phyloP scores from a whole-genome alignment of 2,797 vertebrate species.

The Fringilla coelebs region DNA sequence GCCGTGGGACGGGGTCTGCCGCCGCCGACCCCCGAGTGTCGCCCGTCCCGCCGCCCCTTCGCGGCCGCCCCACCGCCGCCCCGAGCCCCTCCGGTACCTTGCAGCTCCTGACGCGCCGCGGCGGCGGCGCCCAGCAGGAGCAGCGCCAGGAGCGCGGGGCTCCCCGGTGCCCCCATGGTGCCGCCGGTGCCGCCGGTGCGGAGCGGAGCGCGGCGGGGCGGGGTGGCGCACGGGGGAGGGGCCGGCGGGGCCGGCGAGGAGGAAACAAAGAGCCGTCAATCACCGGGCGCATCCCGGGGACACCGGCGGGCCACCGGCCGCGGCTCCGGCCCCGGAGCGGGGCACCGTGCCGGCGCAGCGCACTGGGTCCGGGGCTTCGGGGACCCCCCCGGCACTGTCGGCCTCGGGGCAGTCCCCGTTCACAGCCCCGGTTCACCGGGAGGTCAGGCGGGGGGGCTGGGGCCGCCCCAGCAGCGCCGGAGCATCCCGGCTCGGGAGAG shows the following conservation, averaged over 20 bases:
- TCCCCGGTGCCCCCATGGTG: background rate
- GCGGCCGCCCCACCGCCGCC: background rate
- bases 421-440: background rate
- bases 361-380: background rate
- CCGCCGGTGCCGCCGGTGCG: slow-evolving; percentile 42
- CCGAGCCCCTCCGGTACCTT: slow-evolving; percentile 65
- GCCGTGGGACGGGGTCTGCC: background rate
- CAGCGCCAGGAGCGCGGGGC: slow-evolving; percentile 38
- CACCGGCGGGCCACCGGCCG: background rate
- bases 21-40: background rate
- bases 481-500: background rate
- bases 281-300: slow-evolving; percentile 42
- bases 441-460: background rate
- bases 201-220: slow-evolving; percentile 61
- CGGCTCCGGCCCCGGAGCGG: background rate
- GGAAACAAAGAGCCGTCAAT: slow-evolving; percentile 76
- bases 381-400: background rate
- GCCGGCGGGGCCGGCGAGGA: slow-evolving; percentile 46
- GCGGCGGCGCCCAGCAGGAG: slow-evolving; percentile 34
- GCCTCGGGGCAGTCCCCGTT: background rate
- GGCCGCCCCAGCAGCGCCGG: background rate
- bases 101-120: slow-evolving; percentile 60
- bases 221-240: slow-evolving; percentile 45
- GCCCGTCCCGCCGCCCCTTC: background rate
- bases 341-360: background rate